Evolutionary conservation across 2,888 invertebrate species (phyloP), one percentile per base, ranked within the genome.

Genomic region (Eupithecia insigniata): DNA sequence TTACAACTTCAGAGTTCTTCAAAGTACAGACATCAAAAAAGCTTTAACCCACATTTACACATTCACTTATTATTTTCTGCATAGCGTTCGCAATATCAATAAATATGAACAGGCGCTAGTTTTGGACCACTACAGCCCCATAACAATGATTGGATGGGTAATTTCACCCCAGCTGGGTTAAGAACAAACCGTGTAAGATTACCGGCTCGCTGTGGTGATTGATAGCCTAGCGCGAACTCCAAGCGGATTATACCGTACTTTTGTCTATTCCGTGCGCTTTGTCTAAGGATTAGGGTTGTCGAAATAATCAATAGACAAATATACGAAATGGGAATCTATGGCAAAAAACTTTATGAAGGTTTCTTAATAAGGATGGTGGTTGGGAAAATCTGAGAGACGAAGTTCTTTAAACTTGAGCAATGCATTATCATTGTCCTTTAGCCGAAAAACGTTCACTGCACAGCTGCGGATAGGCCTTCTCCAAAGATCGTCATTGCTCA

Each of bases 191-290:
- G 16, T 60, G 65, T 66, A 70, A 71, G 71, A 74, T 74, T 74
- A 67, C 74, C 60, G 39, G 43, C 71, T 66, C 83, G 67, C 66
- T 67, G 69, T 76, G 76, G 89, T 92, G 93, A 93, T 93, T 92
- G 92, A 92, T 93, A 83, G 82, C 83, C 83, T 82, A 89, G 88
- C 87, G 87, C 87, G 85, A 85, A 86, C 86, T 85, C 76, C 80
- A 83, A 82, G 83, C 85, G 88, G 89, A 90, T 90, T 90, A 90
- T 79, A 83, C 71, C 30, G 64, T 65, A 68, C 86, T 85, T 88
- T 89, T 89, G 89, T 90, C 85, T 87, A 78, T 81, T 76, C 73
- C 58, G 62, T 36, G 72, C n/a, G 80, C 78, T 83, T 83, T 82
- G 83, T 85, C 75, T 83, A 67, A 77, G 77, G 64, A 66, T 73